phyloP scores from a whole-genome alignment of 2,888 invertebrate genomes.

The Cataglyphis rosenhaueri region DNA sequence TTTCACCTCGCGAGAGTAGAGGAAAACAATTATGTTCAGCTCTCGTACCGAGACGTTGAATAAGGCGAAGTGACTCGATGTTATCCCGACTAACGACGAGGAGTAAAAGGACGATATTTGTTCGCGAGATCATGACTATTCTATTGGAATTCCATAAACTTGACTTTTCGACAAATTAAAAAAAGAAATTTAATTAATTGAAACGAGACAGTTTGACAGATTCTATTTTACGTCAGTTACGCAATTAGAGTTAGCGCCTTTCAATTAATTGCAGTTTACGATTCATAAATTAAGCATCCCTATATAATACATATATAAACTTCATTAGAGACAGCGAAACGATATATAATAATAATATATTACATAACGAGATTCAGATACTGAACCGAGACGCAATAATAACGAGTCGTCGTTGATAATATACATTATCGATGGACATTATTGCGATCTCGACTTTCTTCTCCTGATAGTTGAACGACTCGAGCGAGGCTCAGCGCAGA shows the following conservation, averaged over 20 bases:
- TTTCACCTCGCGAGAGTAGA: conserved; percentile 17
- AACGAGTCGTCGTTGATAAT: conserved; percentile 31
- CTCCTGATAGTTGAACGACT: conserved; percentile 12
- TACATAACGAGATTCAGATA: background rate
- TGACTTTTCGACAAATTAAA: background rate
- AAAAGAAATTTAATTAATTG: background rate
- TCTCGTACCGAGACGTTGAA: background rate
- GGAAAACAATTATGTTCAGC: conserved; percentile 40
- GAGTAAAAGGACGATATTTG: background rate
- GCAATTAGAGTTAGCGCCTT: background rate
- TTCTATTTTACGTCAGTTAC: background rate
- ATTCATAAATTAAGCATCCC: background rate
- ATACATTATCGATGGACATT: conserved; percentile 21
- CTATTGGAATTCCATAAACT: background rate
- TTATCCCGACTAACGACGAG: background rate
- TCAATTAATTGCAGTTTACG: background rate
- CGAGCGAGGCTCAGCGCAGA: conserved; percentile 3
- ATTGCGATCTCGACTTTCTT: conserved; percentile 24
- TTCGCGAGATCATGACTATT: background rate
- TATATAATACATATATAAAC: background rate
- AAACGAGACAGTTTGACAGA: background rate
- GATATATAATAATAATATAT: background rate
- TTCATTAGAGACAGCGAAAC: background rate
- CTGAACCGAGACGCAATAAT: conserved; percentile 23
- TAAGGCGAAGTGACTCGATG: background rate